Evolutionary conservation across 2,888 invertebrate genomes (phyloP), one percentile per base, ranked within the genome.

Genomic region (Byasa hedistus): DNA sequence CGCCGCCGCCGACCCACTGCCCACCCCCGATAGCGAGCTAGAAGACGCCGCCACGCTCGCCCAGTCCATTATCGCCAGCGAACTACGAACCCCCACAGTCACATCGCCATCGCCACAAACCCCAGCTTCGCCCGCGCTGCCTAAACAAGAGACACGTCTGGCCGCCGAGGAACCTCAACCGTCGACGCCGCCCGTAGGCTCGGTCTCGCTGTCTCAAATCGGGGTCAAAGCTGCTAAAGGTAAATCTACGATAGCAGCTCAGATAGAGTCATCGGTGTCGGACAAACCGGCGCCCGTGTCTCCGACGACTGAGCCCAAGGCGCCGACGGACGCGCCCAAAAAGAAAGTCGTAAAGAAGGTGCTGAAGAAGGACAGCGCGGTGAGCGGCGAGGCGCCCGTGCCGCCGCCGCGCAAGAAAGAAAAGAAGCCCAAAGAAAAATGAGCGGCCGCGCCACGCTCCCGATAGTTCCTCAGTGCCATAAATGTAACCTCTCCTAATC

Each of bases 351-450:
- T 89, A 8, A 93, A 93, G 72, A 93, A 93, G 73, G 86, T 87
- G 61, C 86, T 89, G 32, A 93, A 93, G 76, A 93, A 93, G 72
- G 91, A 82, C 78, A 86, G 76, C 71, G 84, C 77, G 68, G 69
- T 78, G 64, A 71, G 78, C 69, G 84, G 77, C 57, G 89, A 87
- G 27, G 85, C 87, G 66, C 93, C 92, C 54, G 92, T 92, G 64
- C 92, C 92, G 72, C 92, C 92, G 73, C 92, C 92, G 71, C 88
- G 93, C 71, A 92, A 92, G 82, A 92, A 92, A 83, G 91, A 91
- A 81, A 92, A 92, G 84, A 92, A 92, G 75, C 92, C 91, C 80
- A 92, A 92, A 86, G 89, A 92, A 73, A 87, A 89, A 80, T 89
- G 85, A 89, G 85, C 81, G 80, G 78, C 75, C 76, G 70, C 80